These are phyloP conservation scores for Oscheius sp. DNA, from an alignment of 2,888 invertebrate genomes.

Conservation along the genomic window DNA sequence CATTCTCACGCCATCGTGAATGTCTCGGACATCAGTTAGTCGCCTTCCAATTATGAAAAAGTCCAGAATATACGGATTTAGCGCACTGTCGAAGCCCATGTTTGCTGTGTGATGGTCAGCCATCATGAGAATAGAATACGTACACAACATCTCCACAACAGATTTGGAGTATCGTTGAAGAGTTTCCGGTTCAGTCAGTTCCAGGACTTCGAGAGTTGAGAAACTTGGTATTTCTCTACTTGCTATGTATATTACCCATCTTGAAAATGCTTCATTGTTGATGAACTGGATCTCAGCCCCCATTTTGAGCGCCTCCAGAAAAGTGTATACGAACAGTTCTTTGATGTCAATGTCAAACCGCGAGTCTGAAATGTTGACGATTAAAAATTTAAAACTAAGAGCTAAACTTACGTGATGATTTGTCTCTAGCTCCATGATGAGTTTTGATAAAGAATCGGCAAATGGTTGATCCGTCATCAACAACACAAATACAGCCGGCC, in stretches of 20 bases:
- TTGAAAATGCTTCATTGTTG: conserved; percentile 16
- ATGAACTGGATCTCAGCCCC: conserved; percentile 26
- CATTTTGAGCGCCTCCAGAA: conserved; percentile 23
- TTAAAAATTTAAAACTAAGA: conserved; percentile 31
- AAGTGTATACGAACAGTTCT: conserved; percentile 28
- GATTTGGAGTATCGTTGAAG: conserved; percentile 26
- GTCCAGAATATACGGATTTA: conserved; percentile 33
- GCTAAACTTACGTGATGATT: conserved; percentile 31
- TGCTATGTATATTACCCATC: conserved; percentile 24
- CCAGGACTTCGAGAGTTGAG: conserved; percentile 23
- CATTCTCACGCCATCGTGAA: conserved; percentile 34
- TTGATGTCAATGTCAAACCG: conserved; percentile 17
- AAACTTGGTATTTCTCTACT: conserved; percentile 23
- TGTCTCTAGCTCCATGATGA: conserved; percentile 32
- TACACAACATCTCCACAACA: conserved; percentile 24
- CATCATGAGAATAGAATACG: conserved; percentile 23
- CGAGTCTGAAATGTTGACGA: conserved; percentile 8
- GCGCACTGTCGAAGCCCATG: conserved; percentile 29
- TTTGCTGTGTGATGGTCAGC: conserved; percentile 31
- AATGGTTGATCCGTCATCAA: conserved; percentile 26
- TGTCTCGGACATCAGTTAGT: conserved; percentile 33
- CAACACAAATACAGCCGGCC: conserved; percentile 16
- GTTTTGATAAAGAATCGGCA: conserved; percentile 32
- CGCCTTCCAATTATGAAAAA: conserved; percentile 30
- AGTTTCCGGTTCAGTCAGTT: conserved; percentile 23